These are phyloP conservation scores for Cydia pomonella DNA, from an alignment of 1,140 invertebrate species.

Conservation along the genomic window DNA sequence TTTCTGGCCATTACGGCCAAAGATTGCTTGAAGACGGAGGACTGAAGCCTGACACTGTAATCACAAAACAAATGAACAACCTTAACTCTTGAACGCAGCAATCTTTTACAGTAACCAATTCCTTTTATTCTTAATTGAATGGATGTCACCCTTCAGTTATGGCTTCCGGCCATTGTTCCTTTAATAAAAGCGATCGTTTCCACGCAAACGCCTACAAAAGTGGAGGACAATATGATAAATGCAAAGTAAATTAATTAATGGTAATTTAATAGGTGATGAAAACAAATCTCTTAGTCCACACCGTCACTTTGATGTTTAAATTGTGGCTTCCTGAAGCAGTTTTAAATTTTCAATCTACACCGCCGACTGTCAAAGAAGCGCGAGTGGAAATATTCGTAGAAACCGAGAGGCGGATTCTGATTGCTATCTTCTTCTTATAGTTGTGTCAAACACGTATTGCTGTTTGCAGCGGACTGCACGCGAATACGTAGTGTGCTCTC, in stretches of 20 bases:
- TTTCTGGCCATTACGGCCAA: background rate
- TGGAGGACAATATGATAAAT: background rate
- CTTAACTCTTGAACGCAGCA: background rate
- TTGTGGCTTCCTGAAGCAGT: background rate
- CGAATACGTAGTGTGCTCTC: too few relatives aligned
- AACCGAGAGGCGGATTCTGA: too few relatives aligned
- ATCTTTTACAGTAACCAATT: background rate
- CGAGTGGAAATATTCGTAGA: background rate
- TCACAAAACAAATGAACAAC: background rate
- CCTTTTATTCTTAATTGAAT: slow-evolving; percentile 15
- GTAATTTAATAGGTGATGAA: slow-evolving; percentile 12
- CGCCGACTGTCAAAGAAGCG: background rate
- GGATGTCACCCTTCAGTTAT: slow-evolving; percentile 12
- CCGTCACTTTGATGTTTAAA: background rate
- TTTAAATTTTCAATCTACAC: background rate
- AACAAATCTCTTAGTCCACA: background rate
- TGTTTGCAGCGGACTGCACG: too few relatives aligned
- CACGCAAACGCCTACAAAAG: slow-evolving; percentile 8
- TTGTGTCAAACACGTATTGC: too few relatives aligned
- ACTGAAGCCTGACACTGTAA: background rate
- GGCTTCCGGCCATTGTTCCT: background rate
- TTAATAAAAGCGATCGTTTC: slow-evolving; percentile 15
- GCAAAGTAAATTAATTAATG: slow-evolving; percentile 8
- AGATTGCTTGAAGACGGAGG: background rate
- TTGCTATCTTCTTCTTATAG: too few relatives aligned